Evolutionary conservation across 2,888 invertebrate genomes (phyloP), one percentile per base, ranked within the genome.

Genomic region (Neoaliturus tenellus): DNA sequence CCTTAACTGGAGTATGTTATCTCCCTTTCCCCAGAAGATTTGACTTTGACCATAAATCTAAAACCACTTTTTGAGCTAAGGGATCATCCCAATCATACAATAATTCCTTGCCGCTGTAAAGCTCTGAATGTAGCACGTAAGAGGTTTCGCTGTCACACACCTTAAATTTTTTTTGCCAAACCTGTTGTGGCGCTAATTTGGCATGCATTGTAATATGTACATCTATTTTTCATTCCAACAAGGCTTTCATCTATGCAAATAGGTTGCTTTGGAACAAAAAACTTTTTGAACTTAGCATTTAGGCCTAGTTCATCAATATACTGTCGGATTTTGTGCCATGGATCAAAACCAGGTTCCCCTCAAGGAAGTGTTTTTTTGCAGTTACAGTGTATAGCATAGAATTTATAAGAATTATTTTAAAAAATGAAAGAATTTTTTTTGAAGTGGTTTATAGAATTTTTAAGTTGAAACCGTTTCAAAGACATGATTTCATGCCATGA

Each of bases 211-310:
- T 2, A 84, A 55, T 20, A 81, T 14, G 33, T 67, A 75, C 41
- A 78, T 31, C 80, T 1, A 41, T 83, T 83, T 23, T 83, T 83
- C 48, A 83, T 80, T 5, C 83, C 83, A 0, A 83, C 69, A 39
- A 83, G 35, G 31, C 83, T 80, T 48, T 80, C 80, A 69, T 69
- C 69, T 35, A 83, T 51, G 17, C 67, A 83, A 39, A 67, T 44
- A 31, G 75, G 55, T 83, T 83, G 83, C n/a, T 28, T 35, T 14
- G 83, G 80, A 20, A 51, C 31, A 71, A 80, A 83, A 31, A 71
- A 73, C 12, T n/a, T 8, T 33, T 39, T 55, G 33, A 83, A 80
- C 44, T 31, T 80, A 25, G 5, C 14, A 35, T 83, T 83, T 23
- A n/a, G n/a, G n/a, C n/a, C n/a, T n/a, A 83, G n/a, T 51, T 69